Evolutionary conservation across 2,113 vertebrate species (phyloP).

Genomic region (Dipodomys merriami): DNA sequence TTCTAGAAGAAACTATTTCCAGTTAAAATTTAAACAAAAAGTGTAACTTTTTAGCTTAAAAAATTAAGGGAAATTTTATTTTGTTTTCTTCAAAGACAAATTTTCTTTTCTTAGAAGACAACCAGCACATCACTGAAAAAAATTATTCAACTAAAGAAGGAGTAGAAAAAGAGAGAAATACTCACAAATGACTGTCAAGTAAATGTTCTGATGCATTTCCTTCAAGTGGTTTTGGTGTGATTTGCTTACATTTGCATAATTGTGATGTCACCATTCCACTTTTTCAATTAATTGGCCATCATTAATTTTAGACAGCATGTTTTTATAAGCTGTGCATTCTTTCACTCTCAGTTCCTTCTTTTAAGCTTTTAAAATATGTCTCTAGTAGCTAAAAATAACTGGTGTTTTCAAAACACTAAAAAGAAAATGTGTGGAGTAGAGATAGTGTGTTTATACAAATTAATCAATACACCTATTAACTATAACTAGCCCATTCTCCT

Average conservation of each 20-base stretch:
- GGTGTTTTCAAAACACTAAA: neutral
- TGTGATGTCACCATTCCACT: neutral
- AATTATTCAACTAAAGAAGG: no score
- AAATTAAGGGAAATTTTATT: neutral
- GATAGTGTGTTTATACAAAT: neutral
- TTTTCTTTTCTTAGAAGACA: neutral
- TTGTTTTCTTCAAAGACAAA: neutral
- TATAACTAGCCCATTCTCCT: neutral
- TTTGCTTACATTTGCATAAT: neutral
- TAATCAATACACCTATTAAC: neutral
- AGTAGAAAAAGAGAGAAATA: neutral
- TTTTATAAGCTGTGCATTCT: neutral
- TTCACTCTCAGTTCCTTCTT: slow-evolving; percentile 21
- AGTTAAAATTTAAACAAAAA: slow-evolving; percentile 51
- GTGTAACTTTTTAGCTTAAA: neutral
- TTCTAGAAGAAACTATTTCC: neutral
- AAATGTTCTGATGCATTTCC: neutral
- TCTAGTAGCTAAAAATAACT: slow-evolving; percentile 33
- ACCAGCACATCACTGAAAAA: no score
- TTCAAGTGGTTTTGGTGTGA: neutral
- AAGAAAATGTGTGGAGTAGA: neutral
- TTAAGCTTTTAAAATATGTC: neutral
- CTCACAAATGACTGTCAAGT: neutral
- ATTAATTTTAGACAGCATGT: neutral
- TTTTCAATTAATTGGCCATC: neutral